Percentiles rank a stretch among this genome's conserved stretches.
These are phyloP conservation scores for Eleutherodactylus coqui DNA, from an alignment of 2,797 vertebrate species.

Conservation along the genomic window DNA sequence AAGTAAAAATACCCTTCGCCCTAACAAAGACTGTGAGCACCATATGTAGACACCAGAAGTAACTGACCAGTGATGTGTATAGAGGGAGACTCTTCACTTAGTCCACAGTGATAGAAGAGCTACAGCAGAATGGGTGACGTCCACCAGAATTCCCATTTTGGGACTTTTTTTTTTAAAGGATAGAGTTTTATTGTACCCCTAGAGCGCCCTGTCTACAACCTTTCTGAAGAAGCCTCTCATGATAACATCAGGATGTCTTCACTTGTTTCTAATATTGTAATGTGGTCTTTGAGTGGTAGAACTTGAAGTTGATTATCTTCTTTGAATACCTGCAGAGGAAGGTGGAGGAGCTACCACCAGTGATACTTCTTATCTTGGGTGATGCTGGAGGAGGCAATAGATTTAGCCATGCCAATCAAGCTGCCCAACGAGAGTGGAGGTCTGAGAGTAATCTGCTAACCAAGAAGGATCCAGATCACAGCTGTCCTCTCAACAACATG, in stretches of 20 bases:
- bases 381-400: neutral
- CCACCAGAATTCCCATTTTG: neutral
- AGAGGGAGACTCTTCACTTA: too few relatives aligned
- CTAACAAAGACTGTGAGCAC: neutral
- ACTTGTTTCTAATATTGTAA: neutral
- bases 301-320: neutral
- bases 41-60: neutral
- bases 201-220: too few relatives aligned
- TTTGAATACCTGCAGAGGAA: neutral
- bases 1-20: neutral
- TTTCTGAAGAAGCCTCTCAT: too few relatives aligned
- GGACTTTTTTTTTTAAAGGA: neutral
- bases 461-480: neutral
- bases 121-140: neutral
- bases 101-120: too few relatives aligned
- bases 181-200: too few relatives aligned
- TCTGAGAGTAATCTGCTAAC: neutral
- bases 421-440: neutral
- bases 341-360: neutral
- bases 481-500: too few relatives aligned
- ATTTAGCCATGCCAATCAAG: neutral
- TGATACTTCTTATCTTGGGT: neutral
- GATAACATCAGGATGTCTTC: too few relatives aligned
- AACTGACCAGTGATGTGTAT: neutral
- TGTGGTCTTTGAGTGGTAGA: neutral